Base-by-base conservation (phyloP, 2,113 vertebrate genomes). In the Brachionichthys hirsutus region DNA sequence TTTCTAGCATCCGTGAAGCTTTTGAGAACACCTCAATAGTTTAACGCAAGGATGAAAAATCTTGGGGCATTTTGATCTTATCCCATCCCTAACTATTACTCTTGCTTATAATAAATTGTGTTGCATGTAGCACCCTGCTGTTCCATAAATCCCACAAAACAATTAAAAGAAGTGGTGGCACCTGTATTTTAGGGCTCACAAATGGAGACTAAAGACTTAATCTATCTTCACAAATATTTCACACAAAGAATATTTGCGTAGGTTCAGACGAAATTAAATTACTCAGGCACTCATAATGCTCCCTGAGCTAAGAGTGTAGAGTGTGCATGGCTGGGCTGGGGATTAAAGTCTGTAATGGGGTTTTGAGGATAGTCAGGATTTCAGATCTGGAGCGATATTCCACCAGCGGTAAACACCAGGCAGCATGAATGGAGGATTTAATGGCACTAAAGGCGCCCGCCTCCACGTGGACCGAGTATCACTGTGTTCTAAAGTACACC, bases 261-360 rank as follows among this genome's bases (percentile, higher is more conserved):
- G 47, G 42, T 68, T 75, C 47, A 65, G 61, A 36, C 66, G 51
- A 54, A 77, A 77, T 67, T 24, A 80, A 80, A 83, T 73, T 59
- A 82, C 77, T 76, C 65, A 62, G 61, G 51, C 42, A 49, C 67
- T 54, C 57, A 54, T 70, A 64, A 74, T 70, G 69, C 76, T 84
- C 73, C 67, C 73, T 53, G 52, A 78, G 71, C 12, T 40, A 15
- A 40, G 54, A 70, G 65, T 30, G 35, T 18, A 40, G 64, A 72
- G 69, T 40, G 57, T 63, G 75, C 73, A 49, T 57, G 56, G 64
- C 47, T 50, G 77, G 56, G 64, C 47, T 50, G 77, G 67, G 80
- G 89, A 86, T 86, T 85, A 86, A 70, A 44, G 67, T 60, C 74
- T 78, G 68, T 89, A 89, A 91, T 91, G 74, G 87, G 74, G 81